A percentile compares a stretch with the other conserved stretches of the same genome.
phyloP scores from a whole-genome alignment of 2,888 invertebrate genomes.

The Nemotelus nigrinus region DNA sequence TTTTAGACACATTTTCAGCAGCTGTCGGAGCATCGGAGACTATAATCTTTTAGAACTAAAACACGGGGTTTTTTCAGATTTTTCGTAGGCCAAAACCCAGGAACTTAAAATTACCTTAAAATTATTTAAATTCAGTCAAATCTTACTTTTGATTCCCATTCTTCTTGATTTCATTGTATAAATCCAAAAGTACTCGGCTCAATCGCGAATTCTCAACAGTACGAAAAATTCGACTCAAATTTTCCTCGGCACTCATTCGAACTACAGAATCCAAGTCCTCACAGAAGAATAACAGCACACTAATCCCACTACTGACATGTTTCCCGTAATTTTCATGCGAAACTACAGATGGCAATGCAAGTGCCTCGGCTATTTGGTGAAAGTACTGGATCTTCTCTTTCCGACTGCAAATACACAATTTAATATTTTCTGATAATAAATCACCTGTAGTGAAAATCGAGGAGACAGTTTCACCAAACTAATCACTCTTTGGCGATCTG shows the following conservation, averaged over 20 bases:
- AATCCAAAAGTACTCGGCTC: conserved; percentile 79
- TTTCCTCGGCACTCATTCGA: conserved; percentile 83
- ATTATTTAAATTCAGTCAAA: neutral
- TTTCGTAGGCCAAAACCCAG: too few species aligned
- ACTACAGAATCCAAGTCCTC: conserved; percentile 83
- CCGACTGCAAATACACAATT: conserved; percentile 66
- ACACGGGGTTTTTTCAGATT: too few species aligned
- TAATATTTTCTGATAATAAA: neutral
- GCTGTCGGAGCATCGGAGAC: too few species aligned
- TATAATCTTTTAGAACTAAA: too few species aligned
- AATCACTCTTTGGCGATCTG: neutral
- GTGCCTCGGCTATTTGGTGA: conserved; percentile 76
- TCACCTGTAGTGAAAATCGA: conserved; percentile 15
- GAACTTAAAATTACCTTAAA: neutral
- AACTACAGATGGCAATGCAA: conserved; percentile 65
- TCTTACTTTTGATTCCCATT: conserved; percentile 70
- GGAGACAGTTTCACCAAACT: neutral
- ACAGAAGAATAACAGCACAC: conserved; percentile 75
- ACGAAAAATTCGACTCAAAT: conserved; percentile 80
- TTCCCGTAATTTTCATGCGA: conserved; percentile 71
- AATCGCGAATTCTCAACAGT: conserved; percentile 74
- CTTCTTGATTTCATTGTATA: conserved; percentile 84
- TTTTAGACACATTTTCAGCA: too few species aligned
- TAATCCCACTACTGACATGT: conserved; percentile 76
- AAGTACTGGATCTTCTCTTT: conserved; percentile 81